Conservation (phyloP, 1,140 invertebrate species). For the Camponotus vicinus region DNA sequence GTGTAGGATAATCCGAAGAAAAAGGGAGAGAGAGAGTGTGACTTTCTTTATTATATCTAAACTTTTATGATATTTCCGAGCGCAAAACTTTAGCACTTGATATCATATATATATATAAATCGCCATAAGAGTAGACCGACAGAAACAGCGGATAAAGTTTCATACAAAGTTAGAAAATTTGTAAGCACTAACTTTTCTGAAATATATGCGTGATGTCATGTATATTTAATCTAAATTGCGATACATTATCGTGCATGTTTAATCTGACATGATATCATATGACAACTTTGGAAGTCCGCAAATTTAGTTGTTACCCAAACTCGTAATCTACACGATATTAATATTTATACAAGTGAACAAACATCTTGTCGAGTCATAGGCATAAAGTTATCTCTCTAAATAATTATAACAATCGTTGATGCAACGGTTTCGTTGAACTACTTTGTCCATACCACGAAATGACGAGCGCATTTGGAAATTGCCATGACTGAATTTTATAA, state of each 20-base stretch:
- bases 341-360: neutral
- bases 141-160: neutral
- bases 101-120: neutral
- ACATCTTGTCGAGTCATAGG: neutral
- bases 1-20: neutral
- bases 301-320: slow-evolving; percentile 29
- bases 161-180: slow-evolving; percentile 20
- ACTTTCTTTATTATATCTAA: neutral
- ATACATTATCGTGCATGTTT: neutral
- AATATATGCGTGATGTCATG: neutral
- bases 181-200: neutral
- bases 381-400: neutral
- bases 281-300: neutral
- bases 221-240: slow-evolving; percentile 16
- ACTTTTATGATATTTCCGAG: neutral
- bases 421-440: neutral
- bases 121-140: no score
- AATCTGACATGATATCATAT: neutral
- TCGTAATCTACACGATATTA: slow-evolving; percentile 1
- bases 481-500: no score
- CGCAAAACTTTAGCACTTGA: neutral
- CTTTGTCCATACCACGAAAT: neutral
- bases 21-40: neutral
- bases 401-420: neutral
- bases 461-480: neutral